These are phyloP conservation scores for Chaetura pelagica DNA, from an alignment of 2,113 vertebrate species.

Conservation along the genomic window DNA sequence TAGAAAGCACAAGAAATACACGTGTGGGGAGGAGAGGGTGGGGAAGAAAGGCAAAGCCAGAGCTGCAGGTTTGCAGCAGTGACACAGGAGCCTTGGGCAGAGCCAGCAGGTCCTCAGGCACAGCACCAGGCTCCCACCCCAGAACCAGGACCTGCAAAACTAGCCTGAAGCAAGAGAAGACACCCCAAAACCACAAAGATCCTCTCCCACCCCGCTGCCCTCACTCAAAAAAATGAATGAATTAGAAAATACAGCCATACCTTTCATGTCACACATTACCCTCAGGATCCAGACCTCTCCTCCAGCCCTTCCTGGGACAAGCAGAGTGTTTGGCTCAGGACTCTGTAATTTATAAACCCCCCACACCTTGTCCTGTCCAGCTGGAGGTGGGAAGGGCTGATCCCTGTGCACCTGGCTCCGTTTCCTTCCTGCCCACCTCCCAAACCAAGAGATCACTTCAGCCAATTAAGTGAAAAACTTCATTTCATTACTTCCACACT, in stretches of 20 bases:
- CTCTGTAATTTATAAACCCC: fast-evolving
- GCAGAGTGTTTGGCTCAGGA: fast-evolving
- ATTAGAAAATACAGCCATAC: background rate
- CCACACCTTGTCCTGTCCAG: background rate
- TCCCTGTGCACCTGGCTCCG: background rate
- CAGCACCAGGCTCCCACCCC: background rate
- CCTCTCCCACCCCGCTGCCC: background rate
- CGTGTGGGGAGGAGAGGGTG: fast-evolving
- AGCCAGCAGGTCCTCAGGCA: background rate
- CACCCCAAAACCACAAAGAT: background rate
- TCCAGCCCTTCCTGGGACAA: fast-evolving
- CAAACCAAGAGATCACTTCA: fast-evolving
- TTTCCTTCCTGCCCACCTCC: background rate
- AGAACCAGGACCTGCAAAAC: background rate
- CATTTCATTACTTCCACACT: fast-evolving
- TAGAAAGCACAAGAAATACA: fast-evolving
- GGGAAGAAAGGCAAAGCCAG: background rate
- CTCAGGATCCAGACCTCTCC: background rate
- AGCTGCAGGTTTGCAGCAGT: fast-evolving
- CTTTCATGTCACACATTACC: fast-evolving
- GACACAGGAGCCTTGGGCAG: background rate
- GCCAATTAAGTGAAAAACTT: background rate
- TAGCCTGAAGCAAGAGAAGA: background rate
- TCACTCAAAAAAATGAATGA: background rate
- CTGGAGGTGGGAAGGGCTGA: background rate